Base-by-base conservation (phyloP, 2,888 invertebrate species). In the Galeopsomyia nigrocyanea region DNA sequence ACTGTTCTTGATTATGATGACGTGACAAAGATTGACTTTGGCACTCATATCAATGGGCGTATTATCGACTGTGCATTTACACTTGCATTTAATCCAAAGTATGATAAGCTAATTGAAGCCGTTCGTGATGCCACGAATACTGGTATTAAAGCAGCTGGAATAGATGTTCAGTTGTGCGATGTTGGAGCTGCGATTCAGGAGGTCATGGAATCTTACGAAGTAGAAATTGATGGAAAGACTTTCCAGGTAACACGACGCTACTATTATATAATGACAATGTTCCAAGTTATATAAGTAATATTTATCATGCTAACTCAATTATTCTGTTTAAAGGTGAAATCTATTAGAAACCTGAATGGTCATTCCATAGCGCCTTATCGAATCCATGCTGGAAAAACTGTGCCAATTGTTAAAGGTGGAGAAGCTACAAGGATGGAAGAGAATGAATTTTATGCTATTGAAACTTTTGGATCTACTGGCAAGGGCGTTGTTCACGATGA, bases 11-110 rank as follows among this genome's bases (percentile, higher is more conserved):
- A 94, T 78, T 95, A 95, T 81, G 97, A 99, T 82, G 99, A 99
- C 87, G 98, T 99, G 2, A 98, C 98, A 80, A 99, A 99, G 89
- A 98, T 99, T 79, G 98, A 99, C 87, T 99, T 98, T 88, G 98
- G 98, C 64, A 98, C 98, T 1, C 99, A 99, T 87, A 95, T 99
- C 77, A 98, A 98, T 87, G 99, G 98, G 73, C 92, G 97, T 70
- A 98, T 99, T 78, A 98, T 99, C 77, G 99, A 99, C 88, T 99
- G 99, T 87, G 99, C 99, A 21, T 99, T 99, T 87, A 99, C 99
- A 2, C 87, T 99, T 81, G 92, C 97, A 68, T 99, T 99, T 88
- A 97, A 99, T 88, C 94, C 95, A 2, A 97, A 96, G 82, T 99
- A 97, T 87, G 98, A 99, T 84, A 93, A 93, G 76, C 88, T 99